Evolutionary conservation across 2,797 vertebrate genomes (phyloP), one percentile per base, ranked within the genome.

Genomic region (Malurus leucopterus): DNA sequence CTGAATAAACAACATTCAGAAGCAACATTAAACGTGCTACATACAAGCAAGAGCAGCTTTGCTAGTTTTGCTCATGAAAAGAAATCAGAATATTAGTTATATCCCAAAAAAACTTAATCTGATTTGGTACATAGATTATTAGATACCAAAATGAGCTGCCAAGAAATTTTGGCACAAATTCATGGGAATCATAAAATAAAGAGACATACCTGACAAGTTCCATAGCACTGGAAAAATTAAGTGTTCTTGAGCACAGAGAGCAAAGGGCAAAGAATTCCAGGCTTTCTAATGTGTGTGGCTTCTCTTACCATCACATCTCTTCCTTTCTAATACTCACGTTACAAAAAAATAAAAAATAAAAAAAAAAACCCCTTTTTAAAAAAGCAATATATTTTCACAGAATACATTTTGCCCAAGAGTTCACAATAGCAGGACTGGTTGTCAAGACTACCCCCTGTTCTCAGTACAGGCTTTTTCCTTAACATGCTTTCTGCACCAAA

Each of bases 161-260:
- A 94, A 86, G 41, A 47, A 90, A 86, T 80, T 84, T 47, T 92
- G 84, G 88, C 86, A 81, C 44, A 72, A 78, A 70, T 57, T 84
- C 70, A 63, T 47, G 67, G 73, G 86, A 94, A 91, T 64, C 68
- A 53, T 43, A 78, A 80, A 87, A 80, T 53, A 90, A 67, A 81
- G 58, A 86, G 82, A 91, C 61, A 73, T 90, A 94, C 80, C 92
- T 92, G 86, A 89, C 61, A 55, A 92, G 74, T 76, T 82, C 74
- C 43, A 73, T 2, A 88, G 84, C 71, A 82, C 49, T 84, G 43
- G 36, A 86, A 92, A 94, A 91, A 88, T 67, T 69, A 88, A 86
- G 71, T 76, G 64, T 73, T 89, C 59, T 76, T 86, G 71, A 92
- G 80, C 49, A 64, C 46, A 51, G 24, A 81, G 55, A 91, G 82